Evolutionary conservation across 2,113 vertebrate species (phyloP).

Genomic region (Dipodomys stephensi): DNA sequence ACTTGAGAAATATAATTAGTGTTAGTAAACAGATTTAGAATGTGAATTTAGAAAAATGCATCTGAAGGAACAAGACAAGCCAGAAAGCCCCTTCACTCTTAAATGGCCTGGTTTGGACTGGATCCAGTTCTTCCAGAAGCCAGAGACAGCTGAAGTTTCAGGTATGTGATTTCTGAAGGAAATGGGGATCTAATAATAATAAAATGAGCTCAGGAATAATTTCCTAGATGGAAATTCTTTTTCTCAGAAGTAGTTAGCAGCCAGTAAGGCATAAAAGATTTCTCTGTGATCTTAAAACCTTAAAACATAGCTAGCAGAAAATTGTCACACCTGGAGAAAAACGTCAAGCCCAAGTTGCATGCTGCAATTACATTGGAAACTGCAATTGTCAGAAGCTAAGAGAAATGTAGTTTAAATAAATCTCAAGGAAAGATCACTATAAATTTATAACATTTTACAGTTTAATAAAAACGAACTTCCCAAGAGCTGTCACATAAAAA

Average conservation of each 20-base stretch:
- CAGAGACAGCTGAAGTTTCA: background rate
- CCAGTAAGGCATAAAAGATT: background rate
- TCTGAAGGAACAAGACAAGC: background rate
- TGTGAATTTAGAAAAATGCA: background rate
- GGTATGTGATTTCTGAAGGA: background rate
- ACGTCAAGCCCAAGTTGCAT: background rate
- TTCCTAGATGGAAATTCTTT: constrained; percentile 2
- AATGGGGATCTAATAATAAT: background rate
- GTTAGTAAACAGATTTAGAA: background rate
- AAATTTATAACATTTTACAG: constrained; percentile 3
- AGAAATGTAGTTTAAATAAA: background rate
- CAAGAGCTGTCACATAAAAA: background rate
- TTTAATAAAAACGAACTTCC: constrained; percentile 17
- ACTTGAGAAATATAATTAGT: background rate
- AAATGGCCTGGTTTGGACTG: background rate
- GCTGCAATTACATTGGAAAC: background rate
- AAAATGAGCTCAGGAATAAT: background rate
- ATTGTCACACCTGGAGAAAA: background rate
- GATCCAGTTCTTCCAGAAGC: background rate
- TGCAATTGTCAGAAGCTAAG: background rate
- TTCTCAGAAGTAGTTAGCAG: background rate
- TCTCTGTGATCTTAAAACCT: background rate
- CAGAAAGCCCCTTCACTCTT: background rate
- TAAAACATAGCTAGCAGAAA: background rate
- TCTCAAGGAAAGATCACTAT: background rate